phyloP scores from a whole-genome alignment of 2,113 vertebrate species.

The Fulmarus glacialis region DNA sequence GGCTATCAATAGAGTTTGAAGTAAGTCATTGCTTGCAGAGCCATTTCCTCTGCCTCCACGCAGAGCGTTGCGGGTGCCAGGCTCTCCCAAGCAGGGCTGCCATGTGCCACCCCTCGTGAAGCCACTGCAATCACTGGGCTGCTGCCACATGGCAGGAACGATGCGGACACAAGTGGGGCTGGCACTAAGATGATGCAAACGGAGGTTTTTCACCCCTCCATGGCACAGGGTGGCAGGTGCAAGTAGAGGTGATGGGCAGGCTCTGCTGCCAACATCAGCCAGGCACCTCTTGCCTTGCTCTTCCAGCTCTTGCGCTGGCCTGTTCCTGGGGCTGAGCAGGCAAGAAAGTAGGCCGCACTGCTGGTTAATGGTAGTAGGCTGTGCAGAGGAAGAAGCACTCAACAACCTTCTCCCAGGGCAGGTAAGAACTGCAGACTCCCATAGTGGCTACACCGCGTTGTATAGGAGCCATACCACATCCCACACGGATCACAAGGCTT shows the following conservation, averaged over 20 bases:
- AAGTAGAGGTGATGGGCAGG: not conserved
- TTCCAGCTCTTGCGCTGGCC: not conserved
- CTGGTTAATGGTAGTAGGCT: not conserved
- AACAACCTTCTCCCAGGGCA: not conserved
- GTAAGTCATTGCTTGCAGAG: not conserved
- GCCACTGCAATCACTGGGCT: not conserved
- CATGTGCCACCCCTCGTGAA: fast-evolving
- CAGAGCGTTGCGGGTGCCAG: not conserved
- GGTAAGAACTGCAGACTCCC: not conserved
- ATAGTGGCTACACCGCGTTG: not conserved
- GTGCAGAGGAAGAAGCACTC: not conserved
- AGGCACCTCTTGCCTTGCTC: not conserved
- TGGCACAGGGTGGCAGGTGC: not conserved
- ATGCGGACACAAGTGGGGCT: not conserved
- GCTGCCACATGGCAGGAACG: not conserved
- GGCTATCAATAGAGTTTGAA: not conserved
- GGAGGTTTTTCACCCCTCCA: not conserved
- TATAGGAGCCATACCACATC: not conserved
- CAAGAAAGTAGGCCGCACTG: not conserved
- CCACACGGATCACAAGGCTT: not conserved
- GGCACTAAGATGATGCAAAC: not conserved
- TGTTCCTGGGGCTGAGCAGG: not conserved
- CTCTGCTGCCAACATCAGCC: not conserved
- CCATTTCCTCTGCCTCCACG: not conserved
- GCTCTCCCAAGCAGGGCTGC: not conserved